Percentiles rank a stretch among this genome's conserved stretches.
phyloP scores from a whole-genome alignment of 1,140 invertebrate genomes.

The Mizuhopecten yessoensis region DNA sequence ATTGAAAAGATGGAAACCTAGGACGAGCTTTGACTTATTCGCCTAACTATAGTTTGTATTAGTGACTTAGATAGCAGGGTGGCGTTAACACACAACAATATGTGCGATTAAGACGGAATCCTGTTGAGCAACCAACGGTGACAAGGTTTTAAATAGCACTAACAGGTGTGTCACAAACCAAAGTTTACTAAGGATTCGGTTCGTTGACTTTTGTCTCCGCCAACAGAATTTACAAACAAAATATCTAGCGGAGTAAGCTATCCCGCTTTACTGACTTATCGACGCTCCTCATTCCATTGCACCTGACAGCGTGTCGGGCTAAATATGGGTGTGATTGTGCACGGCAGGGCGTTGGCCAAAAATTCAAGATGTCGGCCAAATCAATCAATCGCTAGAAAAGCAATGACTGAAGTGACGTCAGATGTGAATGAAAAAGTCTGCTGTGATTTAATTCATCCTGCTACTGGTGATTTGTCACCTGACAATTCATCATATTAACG shows the following conservation, averaged over 20 bases:
- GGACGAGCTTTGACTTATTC: no score
- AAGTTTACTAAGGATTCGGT: no score
- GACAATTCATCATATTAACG: conserved; percentile 55
- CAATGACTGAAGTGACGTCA: conserved; percentile 26
- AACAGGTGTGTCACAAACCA: no score
- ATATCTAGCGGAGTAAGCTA: not conserved
- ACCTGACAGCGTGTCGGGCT: not conserved
- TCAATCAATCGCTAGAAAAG: conserved; percentile 41
- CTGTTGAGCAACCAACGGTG: not conserved
- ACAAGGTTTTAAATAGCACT: no score
- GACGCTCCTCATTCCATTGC: not conserved
- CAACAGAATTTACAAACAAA: not conserved
- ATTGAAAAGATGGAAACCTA: no score
- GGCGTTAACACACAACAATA: not conserved
- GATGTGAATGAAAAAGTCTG: conserved; percentile 25
- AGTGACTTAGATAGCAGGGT: no score
- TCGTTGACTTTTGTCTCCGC: not conserved
- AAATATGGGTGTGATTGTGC: not conserved
- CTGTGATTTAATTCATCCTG: no score
- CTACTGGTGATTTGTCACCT: conserved; percentile 49
- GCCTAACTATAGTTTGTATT: no score
- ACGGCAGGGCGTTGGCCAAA: not conserved
- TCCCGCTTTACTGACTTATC: not conserved
- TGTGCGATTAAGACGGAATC: not conserved
- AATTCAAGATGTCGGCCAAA: not conserved